A percentile compares a stretch with the other conserved stretches of the same genome.
These are phyloP conservation scores for Carlito syrichta DNA, from an alignment of 2,113 vertebrate genomes.

Conservation along the genomic window DNA sequence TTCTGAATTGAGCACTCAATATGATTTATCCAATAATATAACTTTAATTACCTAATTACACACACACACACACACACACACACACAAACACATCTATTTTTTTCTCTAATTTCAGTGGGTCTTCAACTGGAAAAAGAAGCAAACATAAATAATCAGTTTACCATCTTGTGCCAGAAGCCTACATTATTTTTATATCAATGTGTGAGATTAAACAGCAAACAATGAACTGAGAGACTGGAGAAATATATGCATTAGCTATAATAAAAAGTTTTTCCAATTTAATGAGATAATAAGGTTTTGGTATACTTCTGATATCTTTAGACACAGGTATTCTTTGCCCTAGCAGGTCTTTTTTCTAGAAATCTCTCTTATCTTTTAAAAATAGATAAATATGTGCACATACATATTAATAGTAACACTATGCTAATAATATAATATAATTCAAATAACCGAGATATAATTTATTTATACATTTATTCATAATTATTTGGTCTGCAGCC, in stretches of 20 bases:
- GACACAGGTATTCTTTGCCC: background rate
- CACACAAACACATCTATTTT: background rate
- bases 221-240: background rate
- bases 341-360: background rate
- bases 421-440: background rate
- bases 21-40: background rate
- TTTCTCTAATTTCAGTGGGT: background rate
- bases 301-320: background rate
- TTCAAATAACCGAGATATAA: background rate
- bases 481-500: background rate
- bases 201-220: background rate
- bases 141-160: background rate
- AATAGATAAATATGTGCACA: background rate
- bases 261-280: too few species aligned
- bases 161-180: background rate
- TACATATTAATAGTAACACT: background rate
- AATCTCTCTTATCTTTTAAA: background rate
- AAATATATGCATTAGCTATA: background rate
- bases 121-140: background rate
- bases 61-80: too few species aligned
- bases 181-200: background rate
- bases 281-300: background rate
- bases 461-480: background rate
- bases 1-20: background rate
- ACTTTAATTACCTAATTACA: background rate